Base-by-base conservation (phyloP, 1,140 invertebrate species). In the Drosophila chauvacae region DNA sequence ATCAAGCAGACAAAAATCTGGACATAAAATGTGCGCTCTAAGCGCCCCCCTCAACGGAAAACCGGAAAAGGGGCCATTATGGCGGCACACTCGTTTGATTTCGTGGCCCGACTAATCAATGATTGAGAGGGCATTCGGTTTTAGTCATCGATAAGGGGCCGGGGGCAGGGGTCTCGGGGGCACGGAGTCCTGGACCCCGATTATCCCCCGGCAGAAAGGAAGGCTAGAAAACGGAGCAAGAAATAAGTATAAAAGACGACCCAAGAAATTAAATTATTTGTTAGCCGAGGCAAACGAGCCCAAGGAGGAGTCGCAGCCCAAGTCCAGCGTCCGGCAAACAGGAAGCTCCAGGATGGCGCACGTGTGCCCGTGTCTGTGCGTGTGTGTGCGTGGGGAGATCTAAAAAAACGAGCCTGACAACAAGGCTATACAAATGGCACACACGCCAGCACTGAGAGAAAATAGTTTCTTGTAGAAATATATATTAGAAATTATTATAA, bases 241-340 rank as follows among this genome's bases (percentile, higher is more conserved):
- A 18, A 42, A 28, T 68, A 60, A 56, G 48, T 55, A 60, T 44
- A 55, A 65, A 80, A 70, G 70, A 62, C 65, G 82, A 69, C 55
- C 78, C 80, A 77, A 88, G 83, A 88, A 86, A 86, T 86, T 83
- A 86, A 86, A 86, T 86, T 88, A 86, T 86, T 86, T 86, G 83
- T 83, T 73, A 77, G 84, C 48, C 71, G 39, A 72, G 74, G 62
- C 48, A 61, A 75, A 55, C 56, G 39, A 47, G 53, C 35, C 3
- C 14, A 39, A 30, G 41, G 44, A 65, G 47, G 44, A 65, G 47
- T 51, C 28, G n/a, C n/a, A 44, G 42, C 5, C 13, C 14, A 18
- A n/a, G 35, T 26, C 53, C 53, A 39, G 53, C 7, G 33, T 37
- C 53, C 53, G 35, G 53, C 33, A 39, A 23, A 10, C 53, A 56